Conservation (phyloP, 2,888 invertebrate genomes). For the Eilema griseolum region DNA sequence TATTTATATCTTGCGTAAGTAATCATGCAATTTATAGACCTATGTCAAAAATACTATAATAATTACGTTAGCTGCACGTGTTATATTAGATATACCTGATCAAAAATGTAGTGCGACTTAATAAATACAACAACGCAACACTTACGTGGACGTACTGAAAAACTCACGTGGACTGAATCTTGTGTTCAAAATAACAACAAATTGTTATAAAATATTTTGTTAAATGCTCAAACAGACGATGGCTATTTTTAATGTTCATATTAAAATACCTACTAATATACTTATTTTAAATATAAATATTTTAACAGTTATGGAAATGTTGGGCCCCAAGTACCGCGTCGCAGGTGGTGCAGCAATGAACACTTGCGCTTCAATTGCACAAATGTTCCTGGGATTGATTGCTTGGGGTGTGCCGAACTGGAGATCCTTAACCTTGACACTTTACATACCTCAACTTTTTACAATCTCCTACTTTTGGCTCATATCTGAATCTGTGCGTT, state of each 20-base stretch:
- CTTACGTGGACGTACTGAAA: no score
- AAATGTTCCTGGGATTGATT: constrained; percentile 88
- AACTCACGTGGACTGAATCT: no score
- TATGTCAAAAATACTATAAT: neutral
- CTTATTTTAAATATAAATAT: neutral
- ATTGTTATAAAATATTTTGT: neutral
- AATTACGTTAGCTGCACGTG: neutral
- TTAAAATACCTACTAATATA: neutral
- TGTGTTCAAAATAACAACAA: no score
- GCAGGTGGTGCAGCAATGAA: constrained; percentile 82
- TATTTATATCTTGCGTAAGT: constrained; percentile 90
- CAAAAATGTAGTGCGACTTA: no score
- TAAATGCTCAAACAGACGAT: neutral
- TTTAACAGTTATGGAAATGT: constrained; percentile 89
- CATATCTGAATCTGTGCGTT: constrained; percentile 91
- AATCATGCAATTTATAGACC: neutral
- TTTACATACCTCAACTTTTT: constrained; percentile 90
- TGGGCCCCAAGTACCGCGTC: constrained; percentile 87
- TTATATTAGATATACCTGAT: no score
- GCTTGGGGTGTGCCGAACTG: constrained; percentile 91
- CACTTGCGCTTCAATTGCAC: constrained; percentile 90
- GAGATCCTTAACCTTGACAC: constrained; percentile 88
- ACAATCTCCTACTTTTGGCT: constrained; percentile 90
- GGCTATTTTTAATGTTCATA: neutral
- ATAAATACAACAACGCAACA: no score